Evolutionary conservation across 2,113 vertebrate species (phyloP).

Genomic region (Rana temporaria): DNA sequence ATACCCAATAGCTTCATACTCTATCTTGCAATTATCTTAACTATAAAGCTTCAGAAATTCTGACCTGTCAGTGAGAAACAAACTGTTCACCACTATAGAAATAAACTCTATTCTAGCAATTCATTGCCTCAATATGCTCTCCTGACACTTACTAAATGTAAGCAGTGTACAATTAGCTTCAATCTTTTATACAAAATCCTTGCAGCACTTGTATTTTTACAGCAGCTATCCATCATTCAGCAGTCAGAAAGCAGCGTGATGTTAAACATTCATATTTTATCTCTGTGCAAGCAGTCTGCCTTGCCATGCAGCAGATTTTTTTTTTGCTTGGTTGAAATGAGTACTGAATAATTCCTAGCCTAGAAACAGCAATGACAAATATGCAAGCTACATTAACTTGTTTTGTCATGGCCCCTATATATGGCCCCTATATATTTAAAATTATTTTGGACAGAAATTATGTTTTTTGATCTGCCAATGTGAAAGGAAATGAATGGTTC

Average conservation of each 20-base stretch:
- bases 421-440: too few relatives aligned
- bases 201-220: slow-evolving; percentile 1
- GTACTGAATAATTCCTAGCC: background rate
- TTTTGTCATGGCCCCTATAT: too few relatives aligned
- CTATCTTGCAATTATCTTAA: background rate
- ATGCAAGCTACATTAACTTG: background rate
- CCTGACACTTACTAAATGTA: slow-evolving; percentile 6
- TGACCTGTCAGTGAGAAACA: background rate
- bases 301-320: background rate
- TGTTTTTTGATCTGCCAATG: too few relatives aligned
- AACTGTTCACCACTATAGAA: background rate
- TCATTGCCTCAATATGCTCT: background rate
- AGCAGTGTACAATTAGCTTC: slow-evolving; percentile 11
- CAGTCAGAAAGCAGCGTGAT: background rate
- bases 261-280: slow-evolving; percentile 2
- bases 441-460: too few relatives aligned
- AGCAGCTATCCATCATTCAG: slow-evolving; percentile 7
- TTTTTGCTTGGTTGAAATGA: background rate
- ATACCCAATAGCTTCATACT: background rate
- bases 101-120: background rate
- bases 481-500: too few relatives aligned
- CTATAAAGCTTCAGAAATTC: background rate
- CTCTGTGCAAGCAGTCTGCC: background rate
- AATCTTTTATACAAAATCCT: slow-evolving; percentile 17
- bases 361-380: slow-evolving; percentile 2